Percentiles rank a stretch among this genome's conserved stretches.
These are phyloP conservation scores for Smithornis capensis DNA, from an alignment of 2,113 vertebrate genomes.

Conservation along the genomic window DNA sequence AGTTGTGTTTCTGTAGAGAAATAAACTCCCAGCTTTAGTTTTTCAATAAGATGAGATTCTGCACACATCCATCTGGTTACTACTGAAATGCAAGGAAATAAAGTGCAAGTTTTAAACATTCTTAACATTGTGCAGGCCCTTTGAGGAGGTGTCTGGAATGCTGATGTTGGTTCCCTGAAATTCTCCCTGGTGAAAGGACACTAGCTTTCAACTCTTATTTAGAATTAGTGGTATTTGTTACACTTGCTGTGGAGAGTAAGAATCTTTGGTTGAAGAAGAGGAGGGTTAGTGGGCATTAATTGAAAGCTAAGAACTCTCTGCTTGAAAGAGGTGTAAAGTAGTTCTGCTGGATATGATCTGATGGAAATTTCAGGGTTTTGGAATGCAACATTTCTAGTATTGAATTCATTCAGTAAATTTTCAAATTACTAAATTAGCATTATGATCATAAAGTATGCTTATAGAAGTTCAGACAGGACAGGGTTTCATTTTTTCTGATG, in stretches of 20 bases:
- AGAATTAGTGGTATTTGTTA: background rate
- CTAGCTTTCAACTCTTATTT: background rate
- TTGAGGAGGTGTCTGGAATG: background rate
- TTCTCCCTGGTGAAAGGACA: background rate
- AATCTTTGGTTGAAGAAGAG: constrained; percentile 5
- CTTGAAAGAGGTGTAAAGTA: background rate
- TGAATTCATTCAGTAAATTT: background rate
- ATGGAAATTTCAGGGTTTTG: background rate
- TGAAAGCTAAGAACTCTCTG: background rate
- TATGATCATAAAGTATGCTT: background rate
- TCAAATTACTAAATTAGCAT: background rate
- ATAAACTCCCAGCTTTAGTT: background rate
- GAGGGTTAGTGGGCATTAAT: background rate
- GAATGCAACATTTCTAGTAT: background rate
- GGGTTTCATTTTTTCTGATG: background rate
- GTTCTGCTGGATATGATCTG: background rate
- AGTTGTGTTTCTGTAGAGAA: background rate
- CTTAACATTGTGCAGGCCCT: background rate
- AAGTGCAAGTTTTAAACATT: background rate
- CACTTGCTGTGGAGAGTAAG: background rate
- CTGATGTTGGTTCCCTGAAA: background rate
- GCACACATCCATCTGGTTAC: background rate
- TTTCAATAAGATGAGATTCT: background rate
- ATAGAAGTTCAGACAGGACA: background rate
- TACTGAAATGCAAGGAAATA: background rate